Base-by-base conservation (phyloP, 2,113 vertebrate genomes). In the Gracilinanus agilis region DNA sequence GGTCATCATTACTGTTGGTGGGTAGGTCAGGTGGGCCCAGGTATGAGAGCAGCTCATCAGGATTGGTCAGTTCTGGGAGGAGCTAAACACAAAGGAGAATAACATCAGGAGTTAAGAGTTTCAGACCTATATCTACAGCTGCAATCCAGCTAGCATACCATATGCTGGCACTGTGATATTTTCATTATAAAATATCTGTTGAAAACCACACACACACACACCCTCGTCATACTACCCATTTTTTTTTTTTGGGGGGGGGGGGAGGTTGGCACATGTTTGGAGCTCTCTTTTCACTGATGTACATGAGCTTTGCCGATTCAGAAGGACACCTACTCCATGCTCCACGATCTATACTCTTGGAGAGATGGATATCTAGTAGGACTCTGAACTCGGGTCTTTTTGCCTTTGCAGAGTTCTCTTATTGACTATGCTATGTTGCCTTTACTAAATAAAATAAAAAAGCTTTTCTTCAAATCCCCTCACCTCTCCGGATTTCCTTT, bases 41-140 rank as follows among this genome's bases (percentile, higher is more conserved):
- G 98, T 99, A 99, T 40, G 99, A 99, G 92, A 99, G 99, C 97
- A 99, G 98, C 98, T 99, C 99, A 0, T 99, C 99, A 0, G 99
- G 99, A 97, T 99, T 99, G 75, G 99, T 99, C 98, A 99, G 99
- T 97, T 99, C 99, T 0, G 99, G 99, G 95, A 99, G 99, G 90
- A 99, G 98, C 99, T 99, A 96, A n/a, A 92, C 94, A 94, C 44
- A 61, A 97, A 91, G 96, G 53, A 88, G 54, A 13, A 90, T 2
- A 24, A 49, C 0, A 23, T 92, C 27, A 94, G 89, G 23, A 49
- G 93, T 88, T 89, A n/a, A 49, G 55, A 89, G n/a, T 44, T 90
- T 75, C 7, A 34, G 55, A 16, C 10, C 53, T 8, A 21, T 40
- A 9, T 3, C 55, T 44, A 2, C 3, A 1, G 44, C 89, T 49